Evolutionary conservation across 2,113 vertebrate species (phyloP), one percentile per base, ranked within the genome.

Genomic region (Trogon melanurus): DNA sequence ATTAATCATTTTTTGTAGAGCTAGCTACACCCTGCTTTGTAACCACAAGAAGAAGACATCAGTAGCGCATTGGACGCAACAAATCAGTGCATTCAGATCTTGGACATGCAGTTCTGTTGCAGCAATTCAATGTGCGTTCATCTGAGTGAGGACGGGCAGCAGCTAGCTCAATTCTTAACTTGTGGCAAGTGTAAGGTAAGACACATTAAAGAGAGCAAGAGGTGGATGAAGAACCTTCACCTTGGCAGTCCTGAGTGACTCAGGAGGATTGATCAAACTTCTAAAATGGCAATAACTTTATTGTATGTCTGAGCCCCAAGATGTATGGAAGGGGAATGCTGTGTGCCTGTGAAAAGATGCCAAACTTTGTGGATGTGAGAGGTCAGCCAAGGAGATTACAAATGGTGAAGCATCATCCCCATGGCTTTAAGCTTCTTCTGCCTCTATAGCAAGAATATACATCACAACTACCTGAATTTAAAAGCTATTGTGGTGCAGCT

Each of bases 351-450:
- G 56, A 56, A 91, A 91, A 85, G 23, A 45, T 41, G 41, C 41
- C 61, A 78, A 36, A 5, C 30, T 64, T 48, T 34, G 45, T 25
- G 44, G 15, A 27, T 64, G 27, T 51, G 44, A 85, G 64, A 88
- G 57, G 26, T 8, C 50, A 83, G 38, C 22, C 58, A 70, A 61
- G 53, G 22, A 83, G 6, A 75, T 44, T 21, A 56, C 25, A 75
- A 0, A 0, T 7, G 7, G 54, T n/a, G 20, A 73, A 76, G 18
- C 16, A 62, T 38, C 16, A 29, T 27, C 11, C 19, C 30, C 0
- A 1, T 11, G 19, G 14, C 26, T 90, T 88, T 88, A 70, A 88
- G 26, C 7, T 93, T 83, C 57, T 95, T 20, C 23, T 78, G 3
- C 34, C 5, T 79, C 58, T 38, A 23, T 29, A 56, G 4, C 23